Base-by-base conservation (phyloP, 2,797 vertebrate species). In the Spatula versicolor region DNA sequence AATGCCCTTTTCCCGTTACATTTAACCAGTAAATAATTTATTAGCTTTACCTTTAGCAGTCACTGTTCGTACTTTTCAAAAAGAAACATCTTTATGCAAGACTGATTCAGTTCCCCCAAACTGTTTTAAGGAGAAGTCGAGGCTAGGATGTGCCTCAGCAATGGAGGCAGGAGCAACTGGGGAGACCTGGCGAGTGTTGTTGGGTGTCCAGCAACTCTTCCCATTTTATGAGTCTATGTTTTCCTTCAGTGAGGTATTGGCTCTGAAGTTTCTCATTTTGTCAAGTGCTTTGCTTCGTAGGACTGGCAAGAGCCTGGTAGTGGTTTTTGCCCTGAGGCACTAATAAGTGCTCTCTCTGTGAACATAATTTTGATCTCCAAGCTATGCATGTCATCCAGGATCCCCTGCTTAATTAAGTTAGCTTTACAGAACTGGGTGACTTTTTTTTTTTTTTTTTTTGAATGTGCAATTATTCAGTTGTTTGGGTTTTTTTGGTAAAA, bases 81-180 rank as follows among this genome's bases (percentile, higher is more conserved):
- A 83, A 30, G 5, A 6, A 58, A 14, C 33, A 5, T 23, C 54
- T 79, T 58, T n/a, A 18, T 41, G 73, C 64, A 68, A 28, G 81
- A 7, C 3, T 6, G 52, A 90, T 41, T 48, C 66, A 25, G 2
- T 77, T 66, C 41, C 33, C 41, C 17, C 9, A 3, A 3, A 17
- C 3, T 35, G 0, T 37, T 82, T 10, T 14, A 35, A 80, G 52
- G 77, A 62, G 79, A 41, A 60, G 28, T 56, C 0, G 0, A 69
- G 39, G 83, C 17, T 71, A 48, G 45, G 84, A 1, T 22, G 0
- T 15, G 17, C 30, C 22, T 79, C 28, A 8, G 63, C 67, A n/a
- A 0, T 33, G 28, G 67, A 60, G 46, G 55, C 54, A 81, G 83
- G 58, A 74, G 68, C 63, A 58, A 11, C 6, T 3, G 2, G 0